These are phyloP conservation scores for Gryllus longicercus DNA, from an alignment of 2,888 invertebrate genomes.

Conservation along the genomic window DNA sequence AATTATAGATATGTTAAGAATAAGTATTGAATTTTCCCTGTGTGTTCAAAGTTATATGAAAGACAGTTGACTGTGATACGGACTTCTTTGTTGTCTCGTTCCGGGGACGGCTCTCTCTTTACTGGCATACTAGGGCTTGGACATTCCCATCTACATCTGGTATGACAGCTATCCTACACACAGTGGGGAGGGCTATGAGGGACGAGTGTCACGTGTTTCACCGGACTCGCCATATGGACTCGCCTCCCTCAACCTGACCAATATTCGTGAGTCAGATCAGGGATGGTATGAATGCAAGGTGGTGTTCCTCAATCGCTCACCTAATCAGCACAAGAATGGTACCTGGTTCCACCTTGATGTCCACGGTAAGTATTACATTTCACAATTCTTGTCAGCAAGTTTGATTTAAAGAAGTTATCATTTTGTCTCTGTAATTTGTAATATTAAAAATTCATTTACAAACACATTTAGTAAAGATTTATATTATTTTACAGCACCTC, in stretches of 20 bases:
- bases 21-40: slow-evolving; percentile 20
- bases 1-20: no score
- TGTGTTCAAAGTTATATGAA: slow-evolving; percentile 11
- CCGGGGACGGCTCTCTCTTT: slow-evolving; percentile 4
- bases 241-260: slow-evolving; percentile 92
- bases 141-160: slow-evolving; percentile 96
- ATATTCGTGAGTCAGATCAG: slow-evolving; percentile 88
- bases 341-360: slow-evolving; percentile 98
- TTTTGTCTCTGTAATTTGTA: background rate
- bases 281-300: slow-evolving; percentile 96
- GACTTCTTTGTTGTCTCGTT: slow-evolving; percentile 19
- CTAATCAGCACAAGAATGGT: slow-evolving; percentile 88
- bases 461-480: background rate
- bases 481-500: slow-evolving; percentile 63
- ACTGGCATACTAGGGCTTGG: slow-evolving; percentile 71
- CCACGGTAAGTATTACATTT: slow-evolving; percentile 58
- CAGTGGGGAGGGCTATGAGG: slow-evolving; percentile 91
- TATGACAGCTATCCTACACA: slow-evolving; percentile 97
- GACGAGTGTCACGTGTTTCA: slow-evolving; percentile 83
- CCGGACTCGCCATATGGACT: slow-evolving; percentile 85
- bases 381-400: background rate
- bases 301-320: slow-evolving; percentile 91
- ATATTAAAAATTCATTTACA: background rate
- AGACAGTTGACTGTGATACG: slow-evolving; percentile 6
- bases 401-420: background rate